phyloP scores from a whole-genome alignment of 2,797 vertebrate species.

The Mormyrus hasselquistii region DNA sequence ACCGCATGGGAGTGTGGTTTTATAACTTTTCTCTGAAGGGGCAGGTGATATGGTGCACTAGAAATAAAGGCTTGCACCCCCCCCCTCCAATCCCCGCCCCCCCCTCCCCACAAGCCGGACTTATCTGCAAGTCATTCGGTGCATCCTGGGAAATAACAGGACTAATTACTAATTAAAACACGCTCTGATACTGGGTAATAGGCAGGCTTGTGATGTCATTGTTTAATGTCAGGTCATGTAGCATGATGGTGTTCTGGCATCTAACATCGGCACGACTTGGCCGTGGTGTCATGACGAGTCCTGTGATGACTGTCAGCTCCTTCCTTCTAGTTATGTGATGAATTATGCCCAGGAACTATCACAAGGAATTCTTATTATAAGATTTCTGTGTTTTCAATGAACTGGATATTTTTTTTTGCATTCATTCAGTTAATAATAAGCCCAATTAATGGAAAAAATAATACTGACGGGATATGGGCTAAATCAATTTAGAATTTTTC shows the following conservation, averaged over 20 bases:
- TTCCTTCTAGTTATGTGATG: neutral
- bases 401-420: neutral
- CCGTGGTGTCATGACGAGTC: neutral
- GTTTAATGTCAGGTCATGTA: neutral
- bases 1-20: conserved; percentile 47
- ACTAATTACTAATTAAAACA: conserved; percentile 7
- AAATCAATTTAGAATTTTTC: neutral
- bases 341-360: neutral
- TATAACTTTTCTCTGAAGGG: conserved; percentile 41
- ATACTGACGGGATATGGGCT: neutral
- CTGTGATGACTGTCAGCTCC: neutral
- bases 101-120: neutral
- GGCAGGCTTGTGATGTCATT: neutral
- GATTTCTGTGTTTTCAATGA: conserved; percentile 4
- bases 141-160: neutral
- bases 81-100: neutral
- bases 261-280: neutral
- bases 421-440: neutral
- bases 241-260: neutral
- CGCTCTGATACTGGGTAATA: neutral
- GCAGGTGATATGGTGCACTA: conserved; percentile 17
- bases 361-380: neutral
- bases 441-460: neutral
- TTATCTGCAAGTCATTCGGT: conserved; percentile 14
- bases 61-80: neutral